These are phyloP conservation scores for Brienomyrus longianalis DNA, from an alignment of 2,113 vertebrate genomes.

Conservation along the genomic window DNA sequence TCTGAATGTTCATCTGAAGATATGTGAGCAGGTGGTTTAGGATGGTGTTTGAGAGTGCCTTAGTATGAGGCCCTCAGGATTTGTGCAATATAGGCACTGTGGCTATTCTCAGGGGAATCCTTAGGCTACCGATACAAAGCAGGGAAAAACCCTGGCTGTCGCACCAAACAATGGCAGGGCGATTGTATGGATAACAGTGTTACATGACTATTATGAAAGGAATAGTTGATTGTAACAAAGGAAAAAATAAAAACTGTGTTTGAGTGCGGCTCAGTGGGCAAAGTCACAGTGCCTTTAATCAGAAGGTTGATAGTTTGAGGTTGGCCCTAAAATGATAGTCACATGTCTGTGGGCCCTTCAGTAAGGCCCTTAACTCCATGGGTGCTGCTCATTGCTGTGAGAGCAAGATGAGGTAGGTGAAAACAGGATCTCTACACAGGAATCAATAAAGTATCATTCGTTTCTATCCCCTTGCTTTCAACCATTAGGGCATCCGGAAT, in stretches of 20 bases:
- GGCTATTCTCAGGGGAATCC: background rate
- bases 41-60: background rate
- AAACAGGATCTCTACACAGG: background rate
- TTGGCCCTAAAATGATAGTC: background rate
- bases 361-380: background rate
- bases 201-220: background rate
- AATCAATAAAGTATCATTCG: background rate
- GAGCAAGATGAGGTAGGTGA: background rate
- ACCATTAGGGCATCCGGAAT: background rate
- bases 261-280: background rate
- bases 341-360: background rate
- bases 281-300: background rate
- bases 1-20: background rate
- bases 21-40: background rate
- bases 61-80: background rate
- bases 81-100: background rate
- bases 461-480: background rate
- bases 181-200: background rate
- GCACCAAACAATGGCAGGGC: background rate
- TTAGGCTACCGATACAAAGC: background rate
- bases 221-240: background rate
- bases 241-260: background rate
- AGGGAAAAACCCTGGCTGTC: background rate
- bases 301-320: background rate
- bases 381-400: background rate